Conservation (phyloP, 2,797 vertebrate species). For the Leptodactylus fallax region DNA sequence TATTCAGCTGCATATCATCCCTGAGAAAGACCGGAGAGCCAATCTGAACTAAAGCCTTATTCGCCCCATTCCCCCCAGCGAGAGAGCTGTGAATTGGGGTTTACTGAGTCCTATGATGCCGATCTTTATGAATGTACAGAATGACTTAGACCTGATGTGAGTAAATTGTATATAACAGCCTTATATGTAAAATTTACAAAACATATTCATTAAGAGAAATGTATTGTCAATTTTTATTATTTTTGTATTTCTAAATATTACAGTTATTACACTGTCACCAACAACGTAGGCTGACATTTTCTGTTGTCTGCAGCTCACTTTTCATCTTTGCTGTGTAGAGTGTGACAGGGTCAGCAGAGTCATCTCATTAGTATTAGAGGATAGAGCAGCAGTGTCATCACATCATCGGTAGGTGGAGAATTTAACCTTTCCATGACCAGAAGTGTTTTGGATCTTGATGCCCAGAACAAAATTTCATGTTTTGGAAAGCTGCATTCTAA, state of each 20-base stretch:
- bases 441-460: too few relatives aligned
- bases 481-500: too few relatives aligned
- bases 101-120: not conserved
- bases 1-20: not conserved
- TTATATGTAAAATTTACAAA: too few relatives aligned
- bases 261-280: not conserved
- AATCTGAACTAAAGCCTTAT: not conserved
- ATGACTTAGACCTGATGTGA: not conserved
- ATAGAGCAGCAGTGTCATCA: not conserved
- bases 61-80: not conserved
- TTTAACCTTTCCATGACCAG: not conserved
- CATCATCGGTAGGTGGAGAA: not conserved
- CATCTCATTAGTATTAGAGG: not conserved
- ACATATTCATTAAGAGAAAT: too few relatives aligned
- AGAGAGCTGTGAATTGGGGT: not conserved
- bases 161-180: too few relatives aligned
- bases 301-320: not conserved
- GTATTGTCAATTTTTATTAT: too few relatives aligned
- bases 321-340: not conserved
- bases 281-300: not conserved
- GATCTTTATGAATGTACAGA: too few relatives aligned
- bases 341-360: not conserved
- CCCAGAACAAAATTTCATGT: too few relatives aligned
- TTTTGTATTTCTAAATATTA: not conserved
- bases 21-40: not conserved